Percentiles rank a stretch among this genome's conserved stretches.
Evolutionary conservation across 2,888 invertebrate genomes (phyloP).

Genomic region (Spialia ferax): DNA sequence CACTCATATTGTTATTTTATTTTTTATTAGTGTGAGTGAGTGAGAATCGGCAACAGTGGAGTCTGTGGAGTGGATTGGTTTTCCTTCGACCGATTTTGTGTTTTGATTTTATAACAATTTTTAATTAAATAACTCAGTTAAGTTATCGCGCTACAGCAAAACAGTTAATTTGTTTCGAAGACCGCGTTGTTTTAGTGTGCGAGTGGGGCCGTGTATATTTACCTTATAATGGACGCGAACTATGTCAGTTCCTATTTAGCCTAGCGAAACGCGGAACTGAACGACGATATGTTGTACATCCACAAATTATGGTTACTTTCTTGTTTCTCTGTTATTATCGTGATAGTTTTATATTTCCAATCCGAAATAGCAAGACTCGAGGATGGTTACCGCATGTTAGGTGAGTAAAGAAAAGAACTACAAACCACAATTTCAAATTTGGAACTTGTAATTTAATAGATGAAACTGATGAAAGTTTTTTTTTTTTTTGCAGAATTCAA

Average conservation of each 20-base stretch:
- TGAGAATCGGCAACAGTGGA: no score
- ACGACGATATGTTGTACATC: constrained; percentile 76
- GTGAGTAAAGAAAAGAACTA: constrained; percentile 62
- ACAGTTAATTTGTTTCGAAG: constrained; percentile 26
- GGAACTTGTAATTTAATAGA: constrained; percentile 21
- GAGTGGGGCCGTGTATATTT: constrained; percentile 62
- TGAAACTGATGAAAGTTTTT: no score
- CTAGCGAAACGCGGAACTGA: constrained; percentile 48
- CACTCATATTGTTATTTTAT: no score
- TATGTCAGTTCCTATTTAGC: constrained; percentile 65
- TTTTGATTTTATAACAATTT: no score
- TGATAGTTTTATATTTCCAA: constrained; percentile 80
- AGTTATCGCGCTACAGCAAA: constrained; percentile 1
- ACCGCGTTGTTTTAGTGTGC: constrained; percentile 57
- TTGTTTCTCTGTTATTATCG: constrained; percentile 75
- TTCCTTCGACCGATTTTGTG: no score
- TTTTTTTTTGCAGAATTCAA: constrained; percentile 70
- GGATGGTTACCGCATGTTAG: constrained; percentile 72
- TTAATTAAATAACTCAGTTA: no score
- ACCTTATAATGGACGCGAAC: constrained; percentile 69
- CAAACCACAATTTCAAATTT: background rate
- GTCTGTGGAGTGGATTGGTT: no score
- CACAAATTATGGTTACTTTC: constrained; percentile 80
- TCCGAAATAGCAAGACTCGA: constrained; percentile 78
- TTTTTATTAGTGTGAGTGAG: no score